A percentile compares a stretch with the other conserved stretches of the same genome.
These are phyloP conservation scores for Lasioglossum morio DNA, from an alignment of 2,888 invertebrate genomes.

Conservation along the genomic window DNA sequence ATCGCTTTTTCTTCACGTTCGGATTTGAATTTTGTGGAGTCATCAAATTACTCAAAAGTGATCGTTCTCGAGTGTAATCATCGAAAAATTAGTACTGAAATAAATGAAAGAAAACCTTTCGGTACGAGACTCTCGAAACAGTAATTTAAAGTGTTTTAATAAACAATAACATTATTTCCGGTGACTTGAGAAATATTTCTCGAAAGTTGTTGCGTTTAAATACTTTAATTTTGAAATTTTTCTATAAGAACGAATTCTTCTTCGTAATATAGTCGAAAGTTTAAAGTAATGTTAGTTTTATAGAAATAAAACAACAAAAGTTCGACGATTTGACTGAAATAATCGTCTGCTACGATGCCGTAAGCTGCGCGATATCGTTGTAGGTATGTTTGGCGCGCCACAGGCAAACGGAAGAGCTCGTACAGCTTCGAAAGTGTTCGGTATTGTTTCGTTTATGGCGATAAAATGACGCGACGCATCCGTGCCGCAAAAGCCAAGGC, in stretches of 20 bases:
- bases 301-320: background rate
- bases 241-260: background rate
- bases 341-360: conserved; percentile 14
- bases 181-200: background rate
- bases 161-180: background rate
- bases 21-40: background rate
- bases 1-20: background rate
- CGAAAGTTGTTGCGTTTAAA: background rate
- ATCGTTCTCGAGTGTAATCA: background rate
- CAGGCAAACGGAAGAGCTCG: conserved; percentile 38
- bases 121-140: background rate
- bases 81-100: background rate
- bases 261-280: background rate
- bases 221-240: background rate
- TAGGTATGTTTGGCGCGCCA: conserved; percentile 46
- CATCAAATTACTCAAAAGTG: background rate
- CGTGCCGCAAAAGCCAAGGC: conserved; percentile 7
- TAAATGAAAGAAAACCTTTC: background rate
- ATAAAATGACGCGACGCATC: conserved; percentile 55
- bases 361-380: conserved; percentile 4
- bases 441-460: conserved; percentile 53
- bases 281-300: background rate
- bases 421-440: conserved; percentile 45
- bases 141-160: background rate
- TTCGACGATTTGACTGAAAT: background rate